Evolutionary conservation across 2,113 vertebrate species (phyloP).

Genomic region (Rhinoptilus africanus): DNA sequence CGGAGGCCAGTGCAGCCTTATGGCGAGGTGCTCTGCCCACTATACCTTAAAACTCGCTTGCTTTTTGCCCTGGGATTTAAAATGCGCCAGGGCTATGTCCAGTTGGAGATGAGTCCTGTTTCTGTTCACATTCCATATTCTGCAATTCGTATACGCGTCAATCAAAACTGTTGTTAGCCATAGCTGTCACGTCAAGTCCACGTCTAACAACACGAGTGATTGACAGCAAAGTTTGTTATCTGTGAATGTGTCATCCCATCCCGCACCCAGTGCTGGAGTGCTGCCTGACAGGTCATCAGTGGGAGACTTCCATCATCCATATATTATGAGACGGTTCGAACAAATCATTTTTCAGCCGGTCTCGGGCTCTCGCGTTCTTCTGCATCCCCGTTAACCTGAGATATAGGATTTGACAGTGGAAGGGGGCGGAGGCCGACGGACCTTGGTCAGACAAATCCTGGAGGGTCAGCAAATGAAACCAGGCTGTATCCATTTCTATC

Average conservation of each 20-base stretch:
- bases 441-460: neutral
- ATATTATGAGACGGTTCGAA: neutral
- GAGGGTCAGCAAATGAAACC: neutral
- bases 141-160: neutral
- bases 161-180: neutral
- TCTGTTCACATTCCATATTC: neutral
- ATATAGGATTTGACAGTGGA: neutral
- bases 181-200: conserved; percentile 39
- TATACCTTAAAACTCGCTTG: neutral
- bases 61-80: neutral
- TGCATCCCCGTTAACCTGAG: neutral
- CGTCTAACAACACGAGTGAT: neutral
- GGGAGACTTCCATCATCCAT: conserved; percentile 23
- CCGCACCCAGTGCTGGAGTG: neutral
- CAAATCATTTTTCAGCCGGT: neutral
- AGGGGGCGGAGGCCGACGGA: neutral
- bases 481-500: neutral
- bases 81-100: neutral
- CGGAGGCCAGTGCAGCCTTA: fast-evolving
- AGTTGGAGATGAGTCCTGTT: neutral
- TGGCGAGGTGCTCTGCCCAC: neutral
- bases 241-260: conserved; percentile 24
- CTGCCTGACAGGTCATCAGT: conserved; percentile 48
- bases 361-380: neutral
- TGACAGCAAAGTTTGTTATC: conserved; percentile 60